Base-by-base conservation (phyloP, 2,888 invertebrate genomes). In the Rhyacophila evoluta region DNA sequence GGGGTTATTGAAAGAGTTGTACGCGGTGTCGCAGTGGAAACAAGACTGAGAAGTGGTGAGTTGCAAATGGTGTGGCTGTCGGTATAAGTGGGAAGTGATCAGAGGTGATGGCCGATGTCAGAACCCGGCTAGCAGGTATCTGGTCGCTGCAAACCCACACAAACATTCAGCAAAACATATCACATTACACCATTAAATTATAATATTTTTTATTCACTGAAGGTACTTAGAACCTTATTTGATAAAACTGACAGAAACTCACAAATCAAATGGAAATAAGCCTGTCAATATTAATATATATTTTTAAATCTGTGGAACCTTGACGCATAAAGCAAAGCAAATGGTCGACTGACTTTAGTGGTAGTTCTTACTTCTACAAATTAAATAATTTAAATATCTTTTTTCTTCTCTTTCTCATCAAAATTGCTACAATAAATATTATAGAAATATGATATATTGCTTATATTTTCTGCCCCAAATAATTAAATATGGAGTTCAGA, bases 81-180 rank as follows among this genome's bases (percentile, higher is more conserved):
- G 79, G 72, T 79, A 76, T 81, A 79, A 78, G 79, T 79, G 73
- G 79, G 81, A 73, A 81, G 79, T 80, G 80, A 67, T 81, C 78
- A 80, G 74, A 80, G 72, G 72, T 72, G 81, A 75, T 71, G 79
- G 74, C 72, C 88, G 88, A 86, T 89, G 90, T 90, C 90, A 90
- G 89, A 90, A 90, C 87, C 90, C 90, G 87, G 90, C 89, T 85
- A 90, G 90, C 86, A 90, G 89, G 85, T 90, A 90, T 86, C 90
- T 89, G 88, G 90, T 89, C 87, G 82, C 90, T 90, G 90, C 86
- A 89, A 89, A 89, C 89, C 78, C 79, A 79, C 79, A 80, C 81
- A 82, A 80, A 80, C 79, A 76, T 81, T 81, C 79, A 79, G 69
- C 81, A 55, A 55, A 55, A 55, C 55, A 55, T 55, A 55, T 55